Percentiles rank a stretch among this genome's conserved stretches.
phyloP scores from a whole-genome alignment of 2,797 vertebrate species.

The Ctenosaura bakeri region DNA sequence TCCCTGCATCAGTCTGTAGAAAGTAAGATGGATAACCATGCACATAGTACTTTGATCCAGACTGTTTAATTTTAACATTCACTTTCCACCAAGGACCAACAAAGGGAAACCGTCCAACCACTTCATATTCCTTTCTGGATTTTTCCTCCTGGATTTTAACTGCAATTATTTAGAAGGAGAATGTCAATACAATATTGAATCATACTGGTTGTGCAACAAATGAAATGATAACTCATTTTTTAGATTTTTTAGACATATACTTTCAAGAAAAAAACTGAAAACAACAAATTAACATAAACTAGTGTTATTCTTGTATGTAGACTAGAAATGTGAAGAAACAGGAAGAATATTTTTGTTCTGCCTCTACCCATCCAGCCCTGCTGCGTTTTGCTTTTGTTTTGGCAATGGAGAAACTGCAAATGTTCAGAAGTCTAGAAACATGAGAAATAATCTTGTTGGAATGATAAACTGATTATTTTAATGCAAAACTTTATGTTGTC shows the following conservation, averaged over 20 bases:
- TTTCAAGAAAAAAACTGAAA: background rate
- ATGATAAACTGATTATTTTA: no score
- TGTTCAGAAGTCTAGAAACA: no score
- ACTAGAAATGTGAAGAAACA: no score
- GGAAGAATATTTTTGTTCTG: no score
- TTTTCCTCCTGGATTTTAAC: conserved; percentile 78
- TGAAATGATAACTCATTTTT: background rate
- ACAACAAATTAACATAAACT: background rate
- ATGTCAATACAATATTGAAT: conserved; percentile 14
- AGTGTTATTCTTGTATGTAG: no score
- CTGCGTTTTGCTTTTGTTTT: no score
- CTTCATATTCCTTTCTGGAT: conserved; percentile 58
- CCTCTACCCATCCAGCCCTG: no score
- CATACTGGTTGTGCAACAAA: conserved; percentile 10
- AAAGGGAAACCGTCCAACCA: conserved; percentile 83
- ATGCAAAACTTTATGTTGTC: no score
- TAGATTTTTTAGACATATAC: background rate
- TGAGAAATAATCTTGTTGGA: no score
- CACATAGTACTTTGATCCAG: conserved; percentile 58
- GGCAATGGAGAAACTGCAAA: no score
- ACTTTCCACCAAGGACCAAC: conserved; percentile 85
- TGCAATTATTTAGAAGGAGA: conserved; percentile 68
- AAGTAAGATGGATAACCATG: conserved; percentile 82
- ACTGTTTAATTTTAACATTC: conserved; percentile 69
- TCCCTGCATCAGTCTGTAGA: conserved; percentile 74